Evolutionary conservation across 2,113 vertebrate species (phyloP), one percentile per base, ranked within the genome.

Genomic region (Plestiodon gilberti): DNA sequence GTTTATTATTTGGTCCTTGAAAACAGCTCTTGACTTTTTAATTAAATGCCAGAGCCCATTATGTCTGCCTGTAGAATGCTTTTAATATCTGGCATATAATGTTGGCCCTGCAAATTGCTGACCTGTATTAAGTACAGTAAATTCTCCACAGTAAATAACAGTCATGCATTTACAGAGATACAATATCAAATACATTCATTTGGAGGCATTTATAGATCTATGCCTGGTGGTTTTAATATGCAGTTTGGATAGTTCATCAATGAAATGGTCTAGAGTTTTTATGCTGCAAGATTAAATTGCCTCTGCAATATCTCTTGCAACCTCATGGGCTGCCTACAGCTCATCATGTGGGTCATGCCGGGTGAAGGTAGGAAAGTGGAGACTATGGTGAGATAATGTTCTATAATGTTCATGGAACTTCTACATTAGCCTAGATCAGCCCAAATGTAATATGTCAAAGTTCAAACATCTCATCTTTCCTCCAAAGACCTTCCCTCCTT

Each of bases 31-130:
- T 93, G 81, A 89, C 71, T 87, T 90, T 94, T 93, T 94, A 95
- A 95, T 94, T 94, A 95, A 94, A 94, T 88, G 94, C 59, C 80
- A 88, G n/a, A 86, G 78, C 93, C 95, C 87, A 88, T 85, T 89
- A 83, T 92, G 95, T 91, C 81, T 86, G 94, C 74, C 77, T 90
- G 5, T 78, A 86, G 75, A 75, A 82, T n/a, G 1, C 78, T 93
- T 95, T 91, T 94, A 82, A 84, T 87, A 92, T 94, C 86, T 87
- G 90, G 35, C 91, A 91, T 91, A 93, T 91, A 93, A 95, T 94
- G 95, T 93, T 84, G 35, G 55, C 22, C n/a, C 82, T 17, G 87
- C 84, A 91, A 75, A 6, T 1, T 33, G 9, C 48, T 87, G 65
- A 71, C n/a, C 90, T 81, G 3, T 1, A 2, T 33, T 55, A 82